Evolutionary conservation across 2,113 vertebrate species (phyloP), one percentile per base, ranked within the genome.

Genomic region (Gasterosteus aculeatus): DNA sequence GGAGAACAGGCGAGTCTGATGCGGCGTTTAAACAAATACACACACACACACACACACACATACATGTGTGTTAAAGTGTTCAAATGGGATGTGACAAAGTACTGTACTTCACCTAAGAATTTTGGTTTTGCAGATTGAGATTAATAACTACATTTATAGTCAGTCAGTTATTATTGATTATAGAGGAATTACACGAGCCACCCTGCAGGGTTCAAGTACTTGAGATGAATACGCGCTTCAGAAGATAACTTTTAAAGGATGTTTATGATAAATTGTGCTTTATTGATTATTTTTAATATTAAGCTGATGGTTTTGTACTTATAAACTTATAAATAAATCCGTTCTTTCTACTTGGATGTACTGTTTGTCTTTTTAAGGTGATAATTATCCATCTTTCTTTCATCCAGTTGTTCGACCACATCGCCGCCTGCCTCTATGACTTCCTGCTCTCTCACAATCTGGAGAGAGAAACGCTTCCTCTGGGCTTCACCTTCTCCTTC

Each of bases 401-500:
- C 12, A 5, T 63, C 3, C 90, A 98, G 97, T 92, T 97, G 70
- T 98, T 98, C 68, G 93, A 96, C 81, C 96, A 96, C 86, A 93
- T 96, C 4, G 95, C 95, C 0, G 64, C 75, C 12, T 96, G 95
- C 5, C 63, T 97, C 33, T 22, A 41, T 0, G 82, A 91, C 0
- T 97, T 98, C 82, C 90, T 97, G 38, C 70, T 89, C 0, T 69
- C 93, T 44, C 74, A 85, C 29, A 3, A 84, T 0, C 69, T 80
- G 41, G 58, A 71, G 6, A 66, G 84, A 22, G 14, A 78, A 15
- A 75, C 1, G 33, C 85, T 96, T 0, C 93, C 95, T 38, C 81
- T 98, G 72, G 95, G 96, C 26, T 96, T 97, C 47, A 95, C 88
- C 72, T 97, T 98, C 90, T 96, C 96, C 14, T 97, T 97, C 82